Conservation (phyloP, 1,140 invertebrate genomes). For the Magallana angulata region DNA sequence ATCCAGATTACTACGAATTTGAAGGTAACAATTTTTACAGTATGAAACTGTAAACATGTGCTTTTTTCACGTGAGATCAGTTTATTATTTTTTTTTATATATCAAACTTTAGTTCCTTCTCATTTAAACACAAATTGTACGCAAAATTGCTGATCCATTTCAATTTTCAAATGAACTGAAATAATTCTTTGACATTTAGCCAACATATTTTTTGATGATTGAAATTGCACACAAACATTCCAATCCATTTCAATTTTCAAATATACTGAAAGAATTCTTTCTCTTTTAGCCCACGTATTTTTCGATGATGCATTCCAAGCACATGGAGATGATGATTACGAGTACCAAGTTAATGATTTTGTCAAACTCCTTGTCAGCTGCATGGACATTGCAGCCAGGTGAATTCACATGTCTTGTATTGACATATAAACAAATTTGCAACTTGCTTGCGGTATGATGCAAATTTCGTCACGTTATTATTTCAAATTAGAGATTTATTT, state of each 20-base stretch:
- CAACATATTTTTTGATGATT: slow-evolving; percentile 98
- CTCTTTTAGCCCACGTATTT: slow-evolving; percentile 91
- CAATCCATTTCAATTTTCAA: not conserved
- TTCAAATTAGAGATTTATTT: not conserved
- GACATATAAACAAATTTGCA: not conserved
- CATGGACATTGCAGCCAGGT: slow-evolving; percentile 94
- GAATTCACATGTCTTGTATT: slow-evolving; percentile 28
- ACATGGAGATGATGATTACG: slow-evolving; percentile 89
- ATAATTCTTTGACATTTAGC: slow-evolving; percentile 80
- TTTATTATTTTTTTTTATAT: not conserved
- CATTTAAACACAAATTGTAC: no score
- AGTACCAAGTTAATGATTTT: slow-evolving; percentile 95
- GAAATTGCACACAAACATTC: no score
- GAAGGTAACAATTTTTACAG: slow-evolving; percentile 83
- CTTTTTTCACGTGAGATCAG: slow-evolving; percentile 72
- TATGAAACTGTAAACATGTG: no score
- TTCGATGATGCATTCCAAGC: slow-evolving; percentile 99
- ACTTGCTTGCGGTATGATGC: no score
- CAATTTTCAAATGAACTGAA: not conserved
- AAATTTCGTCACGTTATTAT: no score
- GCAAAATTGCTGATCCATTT: not conserved
- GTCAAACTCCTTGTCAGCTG: slow-evolving; percentile 94
- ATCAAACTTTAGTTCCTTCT: not conserved
- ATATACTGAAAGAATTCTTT: not conserved
- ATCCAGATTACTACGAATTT: slow-evolving; percentile 98